Conservation (phyloP, 2,888 invertebrate species). For the Bombylius discolor region DNA sequence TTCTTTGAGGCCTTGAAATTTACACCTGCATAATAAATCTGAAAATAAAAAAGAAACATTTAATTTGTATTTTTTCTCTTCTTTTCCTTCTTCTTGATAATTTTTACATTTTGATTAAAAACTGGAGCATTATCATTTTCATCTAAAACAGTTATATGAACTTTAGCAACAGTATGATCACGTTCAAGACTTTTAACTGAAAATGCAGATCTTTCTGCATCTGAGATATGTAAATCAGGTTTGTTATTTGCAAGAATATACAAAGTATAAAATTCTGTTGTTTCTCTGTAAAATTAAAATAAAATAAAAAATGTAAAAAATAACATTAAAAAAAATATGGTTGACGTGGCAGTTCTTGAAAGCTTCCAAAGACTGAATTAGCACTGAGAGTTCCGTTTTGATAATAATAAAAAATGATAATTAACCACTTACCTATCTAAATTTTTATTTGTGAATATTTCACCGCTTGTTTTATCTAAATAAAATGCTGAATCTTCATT, state of each 20-base stretch:
- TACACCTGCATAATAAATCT: slow-evolving; percentile 44
- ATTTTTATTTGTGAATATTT: slow-evolving; percentile 61
- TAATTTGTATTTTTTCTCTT: neutral
- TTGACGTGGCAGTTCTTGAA: too few species aligned
- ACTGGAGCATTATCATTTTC: slow-evolving; percentile 75
- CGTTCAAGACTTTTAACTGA: slow-evolving; percentile 37
- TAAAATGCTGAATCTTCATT: slow-evolving; percentile 66
- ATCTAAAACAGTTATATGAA: slow-evolving; percentile 60
- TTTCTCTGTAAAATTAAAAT: slow-evolving; percentile 44
- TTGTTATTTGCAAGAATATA: slow-evolving; percentile 75
- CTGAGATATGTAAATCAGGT: slow-evolving; percentile 52
- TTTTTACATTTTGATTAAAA: slow-evolving; percentile 42
- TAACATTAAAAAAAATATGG: too few species aligned
- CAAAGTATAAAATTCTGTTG: slow-evolving; percentile 56
- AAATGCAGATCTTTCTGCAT: slow-evolving; percentile 37
- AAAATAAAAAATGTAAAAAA: neutral
- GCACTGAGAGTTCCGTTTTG: too few species aligned
- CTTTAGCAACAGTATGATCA: slow-evolving; percentile 58
- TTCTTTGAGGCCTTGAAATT: slow-evolving; percentile 66
- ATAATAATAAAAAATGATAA: too few species aligned
- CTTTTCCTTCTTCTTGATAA: neutral
- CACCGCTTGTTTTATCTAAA: slow-evolving; percentile 67
- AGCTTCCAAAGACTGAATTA: too few species aligned
- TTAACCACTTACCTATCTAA: slow-evolving; percentile 50
- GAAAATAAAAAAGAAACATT: neutral